Base-by-base conservation (phyloP, 2,113 vertebrate genomes). In the Heloderma charlesbogerti region DNA sequence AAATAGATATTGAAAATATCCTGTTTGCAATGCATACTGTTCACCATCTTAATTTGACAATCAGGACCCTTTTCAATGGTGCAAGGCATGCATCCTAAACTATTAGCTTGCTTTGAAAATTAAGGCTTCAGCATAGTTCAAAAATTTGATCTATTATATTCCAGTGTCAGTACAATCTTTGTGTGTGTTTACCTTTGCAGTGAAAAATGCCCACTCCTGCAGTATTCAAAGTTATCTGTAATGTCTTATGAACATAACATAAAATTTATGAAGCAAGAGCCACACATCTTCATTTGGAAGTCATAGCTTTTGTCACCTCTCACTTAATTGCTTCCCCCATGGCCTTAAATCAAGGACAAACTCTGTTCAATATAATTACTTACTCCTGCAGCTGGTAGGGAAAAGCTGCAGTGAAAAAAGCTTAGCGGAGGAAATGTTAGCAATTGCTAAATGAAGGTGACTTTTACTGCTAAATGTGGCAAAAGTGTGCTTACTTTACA, bases 331-430 rank as follows among this genome's bases (percentile, higher is more conserved):
- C 82, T 84, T 84, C 82, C 82, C 60, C 37, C 60, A 31, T 84
- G 60, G 82, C 82, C 43, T 84, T 84, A 84, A 84, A 84, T 84
- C 82, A 84, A 84, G 82, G 82, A 43, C 82, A 84, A 45, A 84
- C 20, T 66, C 82, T 84, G 27, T 43, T 84, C 82, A 16, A 29
- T 43, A 29, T 84, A 66, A 67, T 84, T 40, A 63, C 60, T 84
- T 84, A 84, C 37, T 84, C 40, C 25, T 84, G 82, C 60, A 66
- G 60, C 57, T 63, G 37, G 8, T 40, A 83, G 34, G 57, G 60
- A 25, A 40, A 83, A 83, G 45, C 57, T 40, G 81, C n/a, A 63
- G 40, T 83, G 57, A 60, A 82, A 63, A 66, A 84, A 40, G 22
- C 82, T 43, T 67, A 67, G 43, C 40, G 27, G 81, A 83, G n/a